Evolutionary conservation across 2,888 invertebrate species (phyloP), one percentile per base, ranked within the genome.

Genomic region (Crossocerus cetratus): DNA sequence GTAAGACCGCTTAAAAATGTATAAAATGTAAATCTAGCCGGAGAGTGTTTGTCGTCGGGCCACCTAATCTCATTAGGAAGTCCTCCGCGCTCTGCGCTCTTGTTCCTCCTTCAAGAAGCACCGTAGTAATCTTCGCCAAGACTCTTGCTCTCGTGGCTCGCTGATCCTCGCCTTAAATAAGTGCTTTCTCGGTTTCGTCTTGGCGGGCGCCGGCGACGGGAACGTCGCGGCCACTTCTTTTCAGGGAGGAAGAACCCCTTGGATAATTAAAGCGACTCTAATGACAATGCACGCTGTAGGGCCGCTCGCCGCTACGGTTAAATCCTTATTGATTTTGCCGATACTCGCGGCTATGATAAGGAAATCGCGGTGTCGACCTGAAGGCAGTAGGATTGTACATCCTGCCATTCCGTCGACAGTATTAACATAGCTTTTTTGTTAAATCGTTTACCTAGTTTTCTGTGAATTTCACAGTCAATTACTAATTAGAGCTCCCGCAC

Each of bases 41-140:
- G 82, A 87, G 86, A 87, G 89, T 88, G 89, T 88, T 88, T 87
- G 87, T 87, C 88, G 85, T 80, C 83, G 82, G 82, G 80, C 74
- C 83, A 81, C 85, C 86, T 90, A 90, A 90, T 90, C 90, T 89
- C 89, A 90, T 90, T 90, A 90, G 88, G 86, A 90, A 90, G 88
- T 90, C 89, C 89, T 86, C 87, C 85, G 65, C 72, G 81, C 32
- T 32, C 77, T 69, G 81, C 73, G 78, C 80, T 78, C 83, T 80
- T 83, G 76, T 76, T 71, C 80, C 73, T 78, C 69, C 81, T 82
- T 73, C 68, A 69, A 72, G 83, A 83, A 81, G 80, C 82, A 78
- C 81, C 76, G 72, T 77, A 83, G 87, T 89, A 89, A 89, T 89
- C 89, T 89, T 86, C 74, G 72, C 72, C 83, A 82, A 85, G 84